Evolutionary conservation across 2,888 invertebrate species (phyloP).

Genomic region (Eupeodes latifasciatus): DNA sequence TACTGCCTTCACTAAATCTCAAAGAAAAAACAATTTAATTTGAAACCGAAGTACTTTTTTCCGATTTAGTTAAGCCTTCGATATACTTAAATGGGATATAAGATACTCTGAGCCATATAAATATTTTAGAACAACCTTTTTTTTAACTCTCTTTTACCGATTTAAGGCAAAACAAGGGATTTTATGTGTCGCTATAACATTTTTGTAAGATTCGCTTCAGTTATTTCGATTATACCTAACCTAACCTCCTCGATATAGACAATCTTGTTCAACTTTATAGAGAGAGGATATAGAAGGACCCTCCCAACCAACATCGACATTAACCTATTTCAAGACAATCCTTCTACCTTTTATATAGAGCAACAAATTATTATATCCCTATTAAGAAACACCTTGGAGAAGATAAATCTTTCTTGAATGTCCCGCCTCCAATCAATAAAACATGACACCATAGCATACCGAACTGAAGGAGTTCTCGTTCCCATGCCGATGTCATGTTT

Average conservation of each 20-base stretch:
- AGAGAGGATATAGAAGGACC: background rate
- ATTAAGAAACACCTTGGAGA: conserved; percentile 36
- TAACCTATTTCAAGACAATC: conserved; percentile 35
- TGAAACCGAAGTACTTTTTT: conserved; percentile 6
- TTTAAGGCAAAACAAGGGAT: conserved; percentile 22
- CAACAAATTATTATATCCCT: conserved; percentile 37
- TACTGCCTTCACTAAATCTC: background rate
- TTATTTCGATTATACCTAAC: background rate
- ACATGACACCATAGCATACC: conserved; percentile 40
- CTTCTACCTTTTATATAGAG: background rate
- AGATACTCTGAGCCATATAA: background rate
- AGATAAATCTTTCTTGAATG: conserved; percentile 33
- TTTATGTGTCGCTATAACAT: conserved; percentile 5
- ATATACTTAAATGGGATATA: background rate
- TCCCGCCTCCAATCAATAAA: conserved; percentile 64
- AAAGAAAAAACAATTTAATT: conserved; percentile 35
- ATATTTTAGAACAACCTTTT: conserved; percentile 30
- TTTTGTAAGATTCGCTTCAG: background rate
- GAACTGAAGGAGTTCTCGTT: background rate
- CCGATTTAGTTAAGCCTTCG: background rate
- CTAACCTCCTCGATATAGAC: background rate
- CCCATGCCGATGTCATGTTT: background rate
- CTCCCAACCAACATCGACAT: background rate
- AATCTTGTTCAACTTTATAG: background rate
- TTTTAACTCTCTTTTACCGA: background rate